Conservation (phyloP, 2,888 invertebrate genomes). For the Smittia sp. region DNA sequence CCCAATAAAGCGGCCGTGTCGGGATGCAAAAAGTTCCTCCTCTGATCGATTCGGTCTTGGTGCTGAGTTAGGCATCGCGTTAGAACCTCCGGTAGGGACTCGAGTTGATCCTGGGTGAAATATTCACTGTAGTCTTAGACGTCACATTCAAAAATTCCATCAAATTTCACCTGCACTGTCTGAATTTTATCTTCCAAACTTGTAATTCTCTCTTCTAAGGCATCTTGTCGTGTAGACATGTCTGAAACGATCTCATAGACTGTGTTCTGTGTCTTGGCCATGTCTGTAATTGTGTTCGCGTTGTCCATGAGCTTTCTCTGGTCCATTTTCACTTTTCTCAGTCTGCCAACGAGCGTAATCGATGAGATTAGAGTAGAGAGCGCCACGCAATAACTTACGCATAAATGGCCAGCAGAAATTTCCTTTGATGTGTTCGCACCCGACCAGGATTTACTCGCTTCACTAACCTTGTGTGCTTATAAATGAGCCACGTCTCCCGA, state of each 20-base stretch:
- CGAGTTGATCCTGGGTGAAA: conserved; percentile 68
- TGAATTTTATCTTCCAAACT: conserved; percentile 90
- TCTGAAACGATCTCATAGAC: conserved; percentile 98
- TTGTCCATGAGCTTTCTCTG: conserved; percentile 99
- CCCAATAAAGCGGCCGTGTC: conserved; percentile 68
- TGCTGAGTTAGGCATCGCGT: conserved; percentile 70
- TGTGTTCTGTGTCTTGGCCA: conserved; percentile 99
- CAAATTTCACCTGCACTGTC: conserved; percentile 66
- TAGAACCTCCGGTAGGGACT: conserved; percentile 78
- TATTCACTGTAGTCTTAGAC: not conserved
- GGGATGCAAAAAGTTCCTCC: conserved; percentile 82
- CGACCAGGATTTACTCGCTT: conserved; percentile 94
- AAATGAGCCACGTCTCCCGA: conserved; percentile 99
- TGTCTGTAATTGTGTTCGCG: conserved; percentile 97
- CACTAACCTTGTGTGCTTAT: conserved; percentile 98
- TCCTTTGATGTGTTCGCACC: conserved; percentile 97
- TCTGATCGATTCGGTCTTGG: conserved; percentile 77
- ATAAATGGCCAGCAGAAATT: conserved; percentile 98
- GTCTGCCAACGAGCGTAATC: conserved; percentile 57
- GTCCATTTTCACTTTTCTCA: conserved; percentile 99
- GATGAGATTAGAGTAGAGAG: not conserved
- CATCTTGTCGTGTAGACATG: conserved; percentile 91
- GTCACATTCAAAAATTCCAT: not conserved
- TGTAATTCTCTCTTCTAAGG: conserved; percentile 87
- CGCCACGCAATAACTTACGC: conserved; percentile 68